Evolutionary conservation across 1,140 invertebrate genomes (phyloP), one percentile per base, ranked within the genome.

Genomic region (Maconellicoccus hirsutus): DNA sequence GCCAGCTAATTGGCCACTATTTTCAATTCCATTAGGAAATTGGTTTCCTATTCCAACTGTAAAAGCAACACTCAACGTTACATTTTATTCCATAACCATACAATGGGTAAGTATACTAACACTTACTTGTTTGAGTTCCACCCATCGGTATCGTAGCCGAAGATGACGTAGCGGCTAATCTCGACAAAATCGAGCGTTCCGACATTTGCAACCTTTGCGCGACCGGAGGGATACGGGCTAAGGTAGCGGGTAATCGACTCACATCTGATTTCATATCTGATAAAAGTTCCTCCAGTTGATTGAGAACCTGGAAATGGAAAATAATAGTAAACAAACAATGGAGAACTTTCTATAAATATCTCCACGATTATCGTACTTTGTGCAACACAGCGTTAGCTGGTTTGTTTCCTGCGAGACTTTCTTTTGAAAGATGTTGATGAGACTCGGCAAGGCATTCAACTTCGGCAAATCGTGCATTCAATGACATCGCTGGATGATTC

Each of bases 211-310:
- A 82, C 73, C 96, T 85, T 79, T 98, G 94, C 69, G 94, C 94
- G 29, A 99, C 97, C 0, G 97, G 94, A 73, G 96, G 95, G 77
- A 99, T 96, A 71, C 96, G 86, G 12, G 96, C 95, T 75, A 99
- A 82, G 1, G 96, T 98, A 26, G 96, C 94, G 22, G 97, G 98
- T 75, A 99, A 83, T 70, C 96, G 88, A 70, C 93, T 96, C 52
- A 99, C 96, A 80, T 99, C 98, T 21, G 94, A 96, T 82, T 99
- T 99, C 97, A 99, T 99, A 79, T 99, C 98, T 39, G 93, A 96
- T 38, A 99, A 80, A 70, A 99, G 81, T 80, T 99, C 98, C 79
- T 99, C 98, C 77, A 99, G 81, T 80, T 99, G 98, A 81, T 98
- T 98, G 74, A 99, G 82, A 73, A 99, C 94, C 91, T 90, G n/a